Base-by-base conservation (phyloP, 2,888 invertebrate species). In the Apamea epomidion region DNA sequence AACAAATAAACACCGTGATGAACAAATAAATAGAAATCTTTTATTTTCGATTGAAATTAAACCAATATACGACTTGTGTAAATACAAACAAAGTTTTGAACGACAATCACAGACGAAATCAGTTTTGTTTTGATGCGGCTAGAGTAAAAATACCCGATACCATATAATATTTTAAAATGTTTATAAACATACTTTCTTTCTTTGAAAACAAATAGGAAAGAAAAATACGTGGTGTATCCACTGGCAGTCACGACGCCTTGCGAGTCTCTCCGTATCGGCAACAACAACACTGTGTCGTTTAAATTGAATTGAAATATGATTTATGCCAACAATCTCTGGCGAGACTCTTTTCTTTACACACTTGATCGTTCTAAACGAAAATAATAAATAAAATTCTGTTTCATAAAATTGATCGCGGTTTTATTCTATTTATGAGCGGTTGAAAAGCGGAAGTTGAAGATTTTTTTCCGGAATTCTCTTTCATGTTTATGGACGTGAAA, bases 231-330 rank as follows among this genome's bases (percentile, higher is more conserved):
- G 90, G 91, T 87, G 86, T 92, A 91, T 94, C 92, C 92, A 90
- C 86, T 85, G 72, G 85, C 80, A 86, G 85, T 78, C 75, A 74
- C 78, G 76, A 78, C 85, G 86, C 85, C 81, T 87, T 91, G 78
- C 88, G 83, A 88, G 84, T 74, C 62, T 69, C 91, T 88, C 85
- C 89, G 91, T 93, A 94, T 93, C 93, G 92, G 89, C 91, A 94
- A 95, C 94, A 94, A 95, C 94, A 95, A 94, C 94, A 92, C 93
- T 92, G 93, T 95, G 95, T 95, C 95, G 94, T 94, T 96, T 95
- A 96, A 96, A 96, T 96, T 95, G 95, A 96, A 96, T 96, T 96
- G 95, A 95, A 96, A 95, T 94, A 96, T 96, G 96, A 96, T 96
- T 96, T 96, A 95, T 94, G 93, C 93, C 93, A 93, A 95, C 96